Evolutionary conservation across 2,797 vertebrate species (phyloP), one percentile per base, ranked within the genome.

Genomic region (Oreonectes daqikongensis): DNA sequence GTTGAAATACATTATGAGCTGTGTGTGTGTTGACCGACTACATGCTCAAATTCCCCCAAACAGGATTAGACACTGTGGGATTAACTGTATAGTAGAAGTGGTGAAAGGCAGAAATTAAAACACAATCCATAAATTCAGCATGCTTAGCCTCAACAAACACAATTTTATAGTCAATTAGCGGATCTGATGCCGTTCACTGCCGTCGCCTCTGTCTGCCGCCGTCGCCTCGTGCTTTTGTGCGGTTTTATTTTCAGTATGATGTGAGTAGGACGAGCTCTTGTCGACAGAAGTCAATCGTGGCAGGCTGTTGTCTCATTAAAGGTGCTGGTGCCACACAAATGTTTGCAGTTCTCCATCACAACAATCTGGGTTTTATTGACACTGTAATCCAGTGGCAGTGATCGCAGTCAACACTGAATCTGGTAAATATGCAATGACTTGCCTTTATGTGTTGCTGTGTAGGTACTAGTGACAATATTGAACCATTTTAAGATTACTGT

Each of bases 51-150:
- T 80, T 83, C 61, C 11, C 65, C 46, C 66, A 79, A 80, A 82
- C 77, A 78, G 77, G 82, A 85, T 86, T 82, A 84, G 73, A 75
- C 53, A 72, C 70, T 50, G 69, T 60, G 11, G 76, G 79, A 84
- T 84, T 84, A 81, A 52, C 75, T 66, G 65, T 50, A 80, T 82
- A 69, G 79, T 84, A 67, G 77, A 75, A 72, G 71, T 72, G 68
- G 68, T 76, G 70, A 75, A 77, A 77, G 60, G 60, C 76, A 75
- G 40, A 74, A 82, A 85, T 80, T 48, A 59, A 77, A 84, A 82
- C 69, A 68, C 78, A 76, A 80, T 79, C 69, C 60, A 50, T 71
- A 66, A 83, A 83, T 71, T 72, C 60, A 61, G 35, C 48, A 68
- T 42, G 64, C 74, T 82, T 80, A 75, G 72, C 68, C 64, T 70